These are phyloP conservation scores for Propithecus deckenii DNA, from an alignment of 2,797 vertebrate genomes.

Conservation along the genomic window DNA sequence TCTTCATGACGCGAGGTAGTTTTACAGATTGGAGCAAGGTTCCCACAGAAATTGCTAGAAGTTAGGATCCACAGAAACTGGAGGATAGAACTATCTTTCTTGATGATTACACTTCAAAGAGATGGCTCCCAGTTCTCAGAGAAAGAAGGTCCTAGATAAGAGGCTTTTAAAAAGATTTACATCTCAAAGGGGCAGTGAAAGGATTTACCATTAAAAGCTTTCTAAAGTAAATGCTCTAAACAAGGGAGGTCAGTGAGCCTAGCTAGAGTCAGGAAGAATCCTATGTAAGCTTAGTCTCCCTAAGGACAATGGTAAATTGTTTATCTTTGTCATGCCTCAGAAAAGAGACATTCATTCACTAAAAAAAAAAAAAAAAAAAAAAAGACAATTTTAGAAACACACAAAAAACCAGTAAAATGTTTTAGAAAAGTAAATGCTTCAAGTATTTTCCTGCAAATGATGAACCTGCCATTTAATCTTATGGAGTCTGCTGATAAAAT, in stretches of 20 bases:
- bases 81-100: neutral
- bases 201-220: neutral
- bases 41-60: neutral
- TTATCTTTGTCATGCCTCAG: neutral
- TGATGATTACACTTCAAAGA: neutral
- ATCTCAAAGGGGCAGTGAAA: neutral
- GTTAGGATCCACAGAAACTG: neutral
- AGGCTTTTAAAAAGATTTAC: neutral
- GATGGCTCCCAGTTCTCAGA: neutral
- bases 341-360: neutral
- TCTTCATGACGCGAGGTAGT: neutral
- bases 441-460: neutral
- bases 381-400: neutral
- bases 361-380: neutral
- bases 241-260: neutral
- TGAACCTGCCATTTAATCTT: neutral
- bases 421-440: neutral
- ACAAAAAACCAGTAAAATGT: neutral
- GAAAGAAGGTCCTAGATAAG: neutral
- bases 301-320: neutral
- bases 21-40: neutral
- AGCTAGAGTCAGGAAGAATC: neutral
- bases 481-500: neutral
- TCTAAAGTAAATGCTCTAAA: neutral
- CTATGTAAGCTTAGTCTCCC: neutral